Conservation (phyloP, 2,888 invertebrate species). For the Mellilla xanthometata region DNA sequence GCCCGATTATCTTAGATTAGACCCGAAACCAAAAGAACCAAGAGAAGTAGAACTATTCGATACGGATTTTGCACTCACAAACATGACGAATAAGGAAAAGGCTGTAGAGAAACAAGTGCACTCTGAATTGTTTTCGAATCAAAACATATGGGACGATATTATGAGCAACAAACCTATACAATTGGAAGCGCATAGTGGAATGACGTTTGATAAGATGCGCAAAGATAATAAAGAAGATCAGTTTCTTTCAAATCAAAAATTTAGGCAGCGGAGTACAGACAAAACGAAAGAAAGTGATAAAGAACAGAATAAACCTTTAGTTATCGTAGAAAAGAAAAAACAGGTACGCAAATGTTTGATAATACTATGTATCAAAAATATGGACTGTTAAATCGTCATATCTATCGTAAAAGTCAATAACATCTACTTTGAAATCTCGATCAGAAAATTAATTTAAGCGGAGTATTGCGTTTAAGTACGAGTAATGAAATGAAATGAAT, state of each 20-base stretch:
- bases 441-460: too few species aligned
- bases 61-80: background rate
- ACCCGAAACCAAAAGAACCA: background rate
- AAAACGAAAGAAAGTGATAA: background rate
- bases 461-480: too few species aligned
- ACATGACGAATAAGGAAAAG: background rate
- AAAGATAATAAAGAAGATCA: background rate
- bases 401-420: too few species aligned
- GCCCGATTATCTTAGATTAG: background rate
- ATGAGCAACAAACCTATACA: conserved; percentile 36
- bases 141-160: conserved; percentile 42
- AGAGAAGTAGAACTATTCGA: background rate
- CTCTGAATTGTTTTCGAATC: conserved; percentile 36
- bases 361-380: too few species aligned
- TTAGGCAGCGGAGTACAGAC: background rate
- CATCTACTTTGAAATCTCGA: too few species aligned
- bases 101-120: conserved; percentile 34
- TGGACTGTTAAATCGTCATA: too few species aligned
- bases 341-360: conserved; percentile 17
- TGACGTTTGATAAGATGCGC: background rate
- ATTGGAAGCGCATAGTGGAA: conserved; percentile 26
- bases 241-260: background rate
- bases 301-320: conserved; percentile 6
- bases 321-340: conserved; percentile 22
- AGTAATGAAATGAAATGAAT: too few species aligned